phyloP scores from a whole-genome alignment of 2,797 vertebrate genomes.

The Pseudocheirus occidentalis region DNA sequence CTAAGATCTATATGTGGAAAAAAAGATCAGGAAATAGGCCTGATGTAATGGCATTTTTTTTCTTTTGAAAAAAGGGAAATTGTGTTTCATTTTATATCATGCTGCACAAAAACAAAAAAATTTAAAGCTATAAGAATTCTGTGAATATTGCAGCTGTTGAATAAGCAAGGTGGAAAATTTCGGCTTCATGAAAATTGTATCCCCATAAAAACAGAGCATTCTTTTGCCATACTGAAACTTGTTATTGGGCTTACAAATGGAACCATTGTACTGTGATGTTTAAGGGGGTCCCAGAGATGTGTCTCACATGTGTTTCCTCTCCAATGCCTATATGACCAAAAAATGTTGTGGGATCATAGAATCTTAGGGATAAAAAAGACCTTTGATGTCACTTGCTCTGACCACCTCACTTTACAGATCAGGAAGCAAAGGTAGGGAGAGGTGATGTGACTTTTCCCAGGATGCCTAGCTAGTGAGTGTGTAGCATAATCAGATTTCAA shows the following conservation, averaged over 20 bases:
- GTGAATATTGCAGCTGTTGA: rapidly evolving
- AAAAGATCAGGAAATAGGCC: not conserved
- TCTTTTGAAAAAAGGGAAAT: conserved; percentile 23
- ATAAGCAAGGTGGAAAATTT: not conserved
- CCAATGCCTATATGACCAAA: not conserved
- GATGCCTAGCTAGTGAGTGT: not conserved
- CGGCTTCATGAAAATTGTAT: rapidly evolving
- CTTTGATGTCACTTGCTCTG: not conserved
- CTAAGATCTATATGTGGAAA: not conserved
- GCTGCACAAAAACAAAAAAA: rapidly evolving
- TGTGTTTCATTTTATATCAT: conserved; percentile 5
- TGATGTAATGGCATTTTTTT: not conserved
- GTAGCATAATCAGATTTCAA: not conserved
- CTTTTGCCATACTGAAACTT: not conserved
- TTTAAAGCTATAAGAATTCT: rapidly evolving
- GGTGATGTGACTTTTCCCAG: not conserved
- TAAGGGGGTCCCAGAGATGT: not conserved
- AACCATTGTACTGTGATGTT: not conserved
- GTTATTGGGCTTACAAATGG: not conserved
- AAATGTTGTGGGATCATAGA: not conserved
- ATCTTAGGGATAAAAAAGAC: not conserved
- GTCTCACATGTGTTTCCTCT: not conserved
- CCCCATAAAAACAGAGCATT: rapidly evolving
- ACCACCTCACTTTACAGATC: not conserved
- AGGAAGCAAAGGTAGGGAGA: not conserved